A percentile compares a stretch with the other conserved stretches of the same genome.
Conservation (phyloP, 2,888 invertebrate species). For the Anthoptus insignis region DNA sequence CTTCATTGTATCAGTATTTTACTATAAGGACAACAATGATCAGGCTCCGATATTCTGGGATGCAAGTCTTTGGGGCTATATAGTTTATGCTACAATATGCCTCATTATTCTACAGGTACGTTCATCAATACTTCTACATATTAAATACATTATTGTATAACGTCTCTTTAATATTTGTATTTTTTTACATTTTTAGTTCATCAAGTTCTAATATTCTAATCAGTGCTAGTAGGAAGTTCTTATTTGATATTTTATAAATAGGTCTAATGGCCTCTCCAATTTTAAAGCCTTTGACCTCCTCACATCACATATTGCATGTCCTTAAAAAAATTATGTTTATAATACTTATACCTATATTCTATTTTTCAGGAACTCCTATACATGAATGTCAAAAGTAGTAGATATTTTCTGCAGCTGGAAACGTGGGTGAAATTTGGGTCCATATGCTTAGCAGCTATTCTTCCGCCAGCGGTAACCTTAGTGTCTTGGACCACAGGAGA, state of each 20-base stretch:
- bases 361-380: conserved; percentile 85
- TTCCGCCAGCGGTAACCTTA: conserved; percentile 68
- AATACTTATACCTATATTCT: no score
- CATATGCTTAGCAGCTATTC: conserved; percentile 72
- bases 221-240: no score
- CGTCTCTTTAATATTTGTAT: no score
- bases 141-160: no score
- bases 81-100: conserved; percentile 69
- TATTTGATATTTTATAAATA: no score
- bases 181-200: no score
- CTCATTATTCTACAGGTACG: conserved; percentile 77
- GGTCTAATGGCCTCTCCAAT: no score
- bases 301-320: no score
- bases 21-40: conserved; percentile 71
- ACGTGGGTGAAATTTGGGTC: conserved; percentile 86
- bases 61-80: conserved; percentile 68
- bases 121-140: conserved; percentile 1
- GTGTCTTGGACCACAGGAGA: conserved; percentile 57
- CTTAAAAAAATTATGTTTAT: no score
- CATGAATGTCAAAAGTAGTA: conserved; percentile 78
- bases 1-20: conserved; percentile 79
- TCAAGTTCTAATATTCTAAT: no score
- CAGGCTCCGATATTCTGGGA: conserved; percentile 62
- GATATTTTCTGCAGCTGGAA: conserved; percentile 84
- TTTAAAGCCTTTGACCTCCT: no score